These are phyloP conservation scores for Drosophila niveifrons DNA, from an alignment of 2,888 invertebrate species.

Conservation along the genomic window DNA sequence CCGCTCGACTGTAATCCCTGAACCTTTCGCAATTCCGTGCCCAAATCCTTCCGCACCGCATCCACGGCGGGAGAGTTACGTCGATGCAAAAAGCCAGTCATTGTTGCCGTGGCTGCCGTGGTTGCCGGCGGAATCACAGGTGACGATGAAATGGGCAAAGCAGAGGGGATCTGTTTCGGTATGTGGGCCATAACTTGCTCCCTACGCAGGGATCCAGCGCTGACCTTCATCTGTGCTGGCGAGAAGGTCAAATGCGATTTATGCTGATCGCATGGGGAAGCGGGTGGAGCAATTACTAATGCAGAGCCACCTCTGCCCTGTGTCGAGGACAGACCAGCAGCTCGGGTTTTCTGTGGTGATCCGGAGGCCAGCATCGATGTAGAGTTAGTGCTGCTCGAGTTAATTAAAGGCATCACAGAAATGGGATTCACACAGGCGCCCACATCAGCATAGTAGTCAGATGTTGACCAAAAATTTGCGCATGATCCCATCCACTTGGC, in stretches of 20 bases:
- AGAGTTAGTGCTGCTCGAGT: slow-evolving; percentile 73
- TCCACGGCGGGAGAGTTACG: slow-evolving; percentile 83
- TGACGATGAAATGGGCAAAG: slow-evolving; percentile 70
- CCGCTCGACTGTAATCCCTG: slow-evolving; percentile 31
- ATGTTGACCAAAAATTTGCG: slow-evolving; percentile 80
- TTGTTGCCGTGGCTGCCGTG: slow-evolving; percentile 77
- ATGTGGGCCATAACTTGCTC: slow-evolving; percentile 79
- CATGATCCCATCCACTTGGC: slow-evolving; percentile 76
- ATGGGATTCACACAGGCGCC: slow-evolving; percentile 92
- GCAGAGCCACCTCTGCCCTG: slow-evolving; percentile 37
- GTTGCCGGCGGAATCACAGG: slow-evolving; percentile 73
- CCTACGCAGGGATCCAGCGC: slow-evolving; percentile 78
- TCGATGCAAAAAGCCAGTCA: slow-evolving; percentile 79
- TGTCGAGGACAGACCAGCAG: slow-evolving; percentile 7
- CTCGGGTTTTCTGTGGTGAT: slow-evolving; percentile 75
- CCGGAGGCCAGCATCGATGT: slow-evolving; percentile 84
- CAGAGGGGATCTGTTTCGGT: slow-evolving; percentile 78
- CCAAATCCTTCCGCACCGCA: slow-evolving; percentile 89
- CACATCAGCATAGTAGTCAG: slow-evolving; percentile 91
- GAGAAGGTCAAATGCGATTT: slow-evolving; percentile 91
- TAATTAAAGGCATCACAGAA: slow-evolving; percentile 93
- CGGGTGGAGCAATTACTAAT: slow-evolving; percentile 75
- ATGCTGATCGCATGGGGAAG: slow-evolving; percentile 87
- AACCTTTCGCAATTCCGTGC: slow-evolving; percentile 86
- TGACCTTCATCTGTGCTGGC: slow-evolving; percentile 89